Base-by-base conservation (phyloP, 2,113 vertebrate species). In the Malurus elegans region DNA sequence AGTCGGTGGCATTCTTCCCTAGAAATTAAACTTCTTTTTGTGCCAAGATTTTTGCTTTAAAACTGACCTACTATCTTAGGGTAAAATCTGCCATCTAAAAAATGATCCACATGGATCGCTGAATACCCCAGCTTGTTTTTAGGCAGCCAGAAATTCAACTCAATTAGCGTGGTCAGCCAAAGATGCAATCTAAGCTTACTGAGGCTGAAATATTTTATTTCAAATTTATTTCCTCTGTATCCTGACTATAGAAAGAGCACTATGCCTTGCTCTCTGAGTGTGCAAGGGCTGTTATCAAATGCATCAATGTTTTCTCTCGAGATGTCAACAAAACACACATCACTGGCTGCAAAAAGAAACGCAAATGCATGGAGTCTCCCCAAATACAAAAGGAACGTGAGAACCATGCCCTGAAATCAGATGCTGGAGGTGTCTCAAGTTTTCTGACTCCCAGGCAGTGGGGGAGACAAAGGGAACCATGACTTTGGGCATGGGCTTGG, bases 21-120 rank as follows among this genome's bases (percentile, higher is more conserved):
- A 92, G 51, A 86, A 83, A 72, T 25, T 29, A 61, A 90, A 58
- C 23, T 31, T 9, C 70, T 48, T 64, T 54, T 45, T 3, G 6
- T 57, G 42, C 32, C 69, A 92, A 58, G 48, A 84, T 56, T 64
- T 86, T 44, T 74, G 32, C 75, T 93, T 84, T 93, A 90, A 90
- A 78, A 29, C 11, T 62, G 65, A 86, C 9, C 65, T 53, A 25
- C 72, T 65, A 54, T 84, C 53, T 83, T 38, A 67, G 78, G 66
- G 64, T 80, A 88, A 90, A 96, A 94, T 92, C 72, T 86, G 60
- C 67, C 73, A 86, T 73, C 69, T 90, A 92, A 78, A 95, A 80
- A 80, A 64, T 58, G 31, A 92, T 86, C 86, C 79, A 79, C 42
- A 26, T 12, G 42, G 72, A 86, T 79, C 28, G 48, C 44, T 90